These are phyloP conservation scores for Hapalemur alaotrensis DNA, from an alignment of 2,797 vertebrate genomes.

Conservation along the genomic window DNA sequence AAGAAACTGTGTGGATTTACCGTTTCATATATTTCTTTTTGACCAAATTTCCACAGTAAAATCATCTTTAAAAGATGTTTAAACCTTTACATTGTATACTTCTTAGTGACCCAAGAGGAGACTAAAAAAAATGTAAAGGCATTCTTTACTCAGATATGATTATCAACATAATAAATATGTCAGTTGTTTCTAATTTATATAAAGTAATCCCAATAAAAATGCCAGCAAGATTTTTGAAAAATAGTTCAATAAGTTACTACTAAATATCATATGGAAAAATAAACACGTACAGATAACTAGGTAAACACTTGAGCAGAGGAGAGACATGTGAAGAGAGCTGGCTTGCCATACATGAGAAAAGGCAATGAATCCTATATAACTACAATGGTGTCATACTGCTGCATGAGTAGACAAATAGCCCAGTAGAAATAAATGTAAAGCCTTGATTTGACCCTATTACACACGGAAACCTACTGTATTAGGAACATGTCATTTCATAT, in stretches of 20 bases:
- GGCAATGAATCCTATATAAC: neutral
- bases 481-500: neutral
- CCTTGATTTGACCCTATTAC: neutral
- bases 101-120: neutral
- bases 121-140: neutral
- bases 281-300: neutral
- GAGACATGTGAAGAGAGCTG: neutral
- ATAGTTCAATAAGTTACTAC: neutral
- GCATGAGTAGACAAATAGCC: neutral
- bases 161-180: neutral
- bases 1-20: neutral
- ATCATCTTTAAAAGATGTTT: neutral
- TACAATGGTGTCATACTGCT: neutral
- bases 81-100: neutral
- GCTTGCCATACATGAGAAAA: neutral
- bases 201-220: neutral
- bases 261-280: neutral
- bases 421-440: neutral
- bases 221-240: neutral
- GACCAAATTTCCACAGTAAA: neutral
- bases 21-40: neutral
- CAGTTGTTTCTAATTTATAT: neutral
- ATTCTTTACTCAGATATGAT: neutral
- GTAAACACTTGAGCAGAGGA: neutral
- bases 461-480: neutral